These are phyloP conservation scores for Hyperopisus bebe DNA, from an alignment of 2,113 vertebrate genomes.

Conservation along the genomic window DNA sequence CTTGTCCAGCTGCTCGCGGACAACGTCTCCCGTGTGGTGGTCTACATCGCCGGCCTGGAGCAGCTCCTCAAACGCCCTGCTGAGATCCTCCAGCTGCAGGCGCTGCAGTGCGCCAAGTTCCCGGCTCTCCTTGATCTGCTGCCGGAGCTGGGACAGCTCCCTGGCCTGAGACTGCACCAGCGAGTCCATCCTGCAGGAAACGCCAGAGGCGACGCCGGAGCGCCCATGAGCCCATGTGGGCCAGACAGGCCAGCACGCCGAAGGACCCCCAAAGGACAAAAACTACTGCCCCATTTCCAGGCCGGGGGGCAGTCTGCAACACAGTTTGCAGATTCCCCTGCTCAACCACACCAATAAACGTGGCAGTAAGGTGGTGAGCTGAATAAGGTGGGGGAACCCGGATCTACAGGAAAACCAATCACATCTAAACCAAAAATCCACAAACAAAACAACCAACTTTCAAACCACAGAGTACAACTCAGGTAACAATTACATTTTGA, in stretches of 20 bases:
- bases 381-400: neutral
- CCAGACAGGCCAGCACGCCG: neutral
- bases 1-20: slow-evolving; percentile 76
- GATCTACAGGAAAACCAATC: neutral
- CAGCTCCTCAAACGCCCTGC: slow-evolving; percentile 73
- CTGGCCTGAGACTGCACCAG: slow-evolving; percentile 76
- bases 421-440: neutral
- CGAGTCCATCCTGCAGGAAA: slow-evolving; percentile 67
- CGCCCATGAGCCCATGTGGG: neutral
- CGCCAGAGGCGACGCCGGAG: neutral
- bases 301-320: neutral
- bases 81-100: slow-evolving; percentile 66
- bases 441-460: neutral
- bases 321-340: neutral
- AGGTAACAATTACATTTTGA: neutral
- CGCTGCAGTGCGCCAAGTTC: slow-evolving; percentile 66
- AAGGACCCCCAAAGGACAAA: neutral
- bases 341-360: neutral
- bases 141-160: slow-evolving; percentile 76
- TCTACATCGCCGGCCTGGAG: slow-evolving; percentile 72
- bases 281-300: neutral
- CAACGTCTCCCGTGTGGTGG: slow-evolving; percentile 60
- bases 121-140: slow-evolving; percentile 75
- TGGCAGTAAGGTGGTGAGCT: neutral
- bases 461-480: neutral